Conservation (phyloP, 2,888 invertebrate genomes). For the Pammene aurita region DNA sequence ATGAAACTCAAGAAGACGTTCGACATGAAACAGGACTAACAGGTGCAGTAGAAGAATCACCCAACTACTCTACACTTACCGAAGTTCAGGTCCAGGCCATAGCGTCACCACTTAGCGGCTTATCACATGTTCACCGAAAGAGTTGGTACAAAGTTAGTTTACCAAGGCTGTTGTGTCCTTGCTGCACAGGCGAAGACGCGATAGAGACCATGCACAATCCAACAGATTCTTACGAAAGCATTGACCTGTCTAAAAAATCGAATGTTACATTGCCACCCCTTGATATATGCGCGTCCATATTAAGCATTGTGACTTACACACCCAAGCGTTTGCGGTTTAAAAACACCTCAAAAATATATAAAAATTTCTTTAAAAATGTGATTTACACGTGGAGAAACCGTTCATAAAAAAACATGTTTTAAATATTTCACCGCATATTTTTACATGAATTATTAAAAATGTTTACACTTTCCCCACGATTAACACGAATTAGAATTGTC, state of each 20-base stretch:
- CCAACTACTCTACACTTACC: neutral
- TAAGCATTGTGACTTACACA: constrained; percentile 61
- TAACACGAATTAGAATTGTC: neutral
- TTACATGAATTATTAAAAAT: no score
- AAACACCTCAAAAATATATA: constrained; percentile 53
- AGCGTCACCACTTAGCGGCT: no score
- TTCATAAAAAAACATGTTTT: constrained; percentile 49
- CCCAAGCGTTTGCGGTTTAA: constrained; percentile 53
- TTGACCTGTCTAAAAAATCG: constrained; percentile 55
- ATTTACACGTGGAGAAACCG: constrained; percentile 49
- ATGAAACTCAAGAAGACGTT: neutral
- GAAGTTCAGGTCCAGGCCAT: neutral
- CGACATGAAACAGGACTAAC: neutral
- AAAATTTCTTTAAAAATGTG: constrained; percentile 55
- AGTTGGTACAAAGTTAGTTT: constrained; percentile 50
- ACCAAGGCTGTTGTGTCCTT: constrained; percentile 64
- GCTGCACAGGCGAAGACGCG: constrained; percentile 62
- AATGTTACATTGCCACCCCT: constrained; percentile 49
- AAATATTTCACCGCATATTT: no score
- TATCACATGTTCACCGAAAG: constrained; percentile 1
- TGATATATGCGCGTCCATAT: constrained; percentile 63
- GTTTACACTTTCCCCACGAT: no score
- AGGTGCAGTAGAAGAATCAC: constrained; percentile 1
- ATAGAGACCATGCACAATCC: constrained; percentile 49
- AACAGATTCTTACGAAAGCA: constrained; percentile 63